A percentile compares a stretch with the other conserved stretches of the same genome.
Evolutionary conservation across 53 echinoderm and acorn worm genomes (phyloP).

Genomic region (Arbacia lixula): DNA sequence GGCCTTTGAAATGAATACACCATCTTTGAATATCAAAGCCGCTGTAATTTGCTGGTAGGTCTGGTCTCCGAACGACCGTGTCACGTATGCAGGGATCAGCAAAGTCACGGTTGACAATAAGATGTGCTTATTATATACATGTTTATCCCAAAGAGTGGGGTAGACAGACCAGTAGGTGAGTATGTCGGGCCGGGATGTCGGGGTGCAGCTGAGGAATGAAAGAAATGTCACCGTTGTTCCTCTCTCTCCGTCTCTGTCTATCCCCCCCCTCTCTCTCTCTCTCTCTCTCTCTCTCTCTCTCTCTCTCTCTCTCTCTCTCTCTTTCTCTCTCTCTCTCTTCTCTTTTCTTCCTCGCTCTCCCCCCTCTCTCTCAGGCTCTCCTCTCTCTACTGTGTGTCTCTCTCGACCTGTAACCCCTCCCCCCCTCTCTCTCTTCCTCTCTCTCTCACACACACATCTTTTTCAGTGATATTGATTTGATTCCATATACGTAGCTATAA

Average conservation of each 20-base stretch:
- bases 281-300: background rate
- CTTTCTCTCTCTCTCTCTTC: background rate
- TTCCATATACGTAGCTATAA: no score
- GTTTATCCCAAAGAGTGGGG: background rate
- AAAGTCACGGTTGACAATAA: slow-evolving; percentile 69
- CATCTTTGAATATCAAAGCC: no score
- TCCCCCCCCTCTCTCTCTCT: background rate
- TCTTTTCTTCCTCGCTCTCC: background rate
- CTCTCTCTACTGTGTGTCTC: background rate
- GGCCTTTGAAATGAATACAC: no score
- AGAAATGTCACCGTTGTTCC: no score
- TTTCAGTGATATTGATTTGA: no score
- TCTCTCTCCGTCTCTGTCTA: background rate
- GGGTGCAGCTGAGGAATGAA: no score
- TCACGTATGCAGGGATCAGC: slow-evolving; percentile 67
- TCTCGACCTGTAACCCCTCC: background rate
- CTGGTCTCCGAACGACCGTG: no score
- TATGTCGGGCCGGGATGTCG: background rate
- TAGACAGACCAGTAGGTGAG: background rate
- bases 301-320: background rate
- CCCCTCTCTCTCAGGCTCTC: background rate
- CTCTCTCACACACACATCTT: no score
- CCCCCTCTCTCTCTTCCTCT: background rate
- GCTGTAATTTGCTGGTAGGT: no score
- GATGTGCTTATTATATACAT: background rate